Evolutionary conservation across 2,797 vertebrate species (phyloP).

Genomic region (Pantherophis vulpinus): DNA sequence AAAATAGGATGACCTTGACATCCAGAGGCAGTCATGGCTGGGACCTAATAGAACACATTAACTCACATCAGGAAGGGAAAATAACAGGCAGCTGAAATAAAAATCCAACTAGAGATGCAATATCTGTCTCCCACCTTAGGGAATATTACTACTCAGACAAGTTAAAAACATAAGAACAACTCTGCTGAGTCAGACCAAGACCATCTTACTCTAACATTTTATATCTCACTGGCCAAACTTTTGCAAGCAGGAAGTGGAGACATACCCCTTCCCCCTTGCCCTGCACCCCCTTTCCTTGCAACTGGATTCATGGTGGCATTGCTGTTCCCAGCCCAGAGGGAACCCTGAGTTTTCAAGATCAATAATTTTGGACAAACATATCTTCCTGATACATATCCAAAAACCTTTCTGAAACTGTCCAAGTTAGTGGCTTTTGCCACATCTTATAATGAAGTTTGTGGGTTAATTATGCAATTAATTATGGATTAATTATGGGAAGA

Average conservation of each 20-base stretch:
- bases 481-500: not conserved
- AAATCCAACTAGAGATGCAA: constrained; percentile 19
- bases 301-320: not conserved
- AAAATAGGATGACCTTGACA: constrained; percentile 49
- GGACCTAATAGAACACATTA: constrained; percentile 43
- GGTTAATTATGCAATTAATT: not conserved
- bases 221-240: not conserved
- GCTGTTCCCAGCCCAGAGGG: not conserved
- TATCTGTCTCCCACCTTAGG: not conserved
- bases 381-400: not conserved
- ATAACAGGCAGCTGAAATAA: constrained; percentile 36
- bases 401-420: not conserved
- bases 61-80: constrained; percentile 9
- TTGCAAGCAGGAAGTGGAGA: not conserved
- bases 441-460: not conserved
- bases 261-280: not conserved
- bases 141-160: not conserved
- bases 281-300: not conserved
- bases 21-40: constrained; percentile 35
- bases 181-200: not conserved
- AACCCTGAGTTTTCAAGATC: not conserved
- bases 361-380: not conserved
- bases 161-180: not conserved
- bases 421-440: not conserved
- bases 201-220: not conserved